Percentiles rank a stretch among this genome's conserved stretches.
Evolutionary conservation across 1,140 invertebrate species (phyloP).

Genomic region (Scylla paramamosain): DNA sequence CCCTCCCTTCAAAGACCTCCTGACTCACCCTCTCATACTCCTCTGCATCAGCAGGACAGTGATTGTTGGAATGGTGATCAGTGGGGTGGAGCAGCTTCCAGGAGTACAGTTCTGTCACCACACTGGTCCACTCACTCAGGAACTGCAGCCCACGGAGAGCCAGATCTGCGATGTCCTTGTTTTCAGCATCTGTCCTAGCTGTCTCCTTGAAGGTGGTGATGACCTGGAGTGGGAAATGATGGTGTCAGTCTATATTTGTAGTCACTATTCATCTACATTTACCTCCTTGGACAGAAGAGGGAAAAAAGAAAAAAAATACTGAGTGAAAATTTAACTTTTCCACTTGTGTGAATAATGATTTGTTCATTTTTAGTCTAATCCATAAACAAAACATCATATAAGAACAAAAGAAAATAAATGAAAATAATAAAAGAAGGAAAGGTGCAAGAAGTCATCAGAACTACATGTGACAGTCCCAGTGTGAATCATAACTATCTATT

Average conservation of each 20-base stretch:
- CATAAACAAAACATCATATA: too few relatives aligned
- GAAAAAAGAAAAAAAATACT: too few relatives aligned
- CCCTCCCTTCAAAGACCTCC: too few relatives aligned
- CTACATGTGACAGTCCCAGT: too few relatives aligned
- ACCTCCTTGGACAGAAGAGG: slow-evolving; percentile 24
- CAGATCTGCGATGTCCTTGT: slow-evolving; percentile 94
- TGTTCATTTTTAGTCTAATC: too few relatives aligned
- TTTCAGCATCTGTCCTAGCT: slow-evolving; percentile 92
- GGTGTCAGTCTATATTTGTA: not conserved
- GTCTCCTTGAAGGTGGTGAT: slow-evolving; percentile 97
- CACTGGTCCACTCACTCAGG: slow-evolving; percentile 97
- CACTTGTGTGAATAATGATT: too few relatives aligned
- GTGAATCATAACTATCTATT: too few relatives aligned
- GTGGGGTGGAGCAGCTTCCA: slow-evolving; percentile 99
- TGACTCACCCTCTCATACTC: slow-evolving; percentile 95
- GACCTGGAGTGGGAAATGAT: slow-evolving; percentile 78
- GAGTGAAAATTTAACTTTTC: too few relatives aligned
- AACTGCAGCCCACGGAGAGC: slow-evolving; percentile 95
- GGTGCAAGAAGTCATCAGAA: too few relatives aligned
- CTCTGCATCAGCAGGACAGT: slow-evolving; percentile 98
- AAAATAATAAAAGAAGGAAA: too few relatives aligned
- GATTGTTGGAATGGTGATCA: slow-evolving; percentile 97
- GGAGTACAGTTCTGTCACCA: slow-evolving; percentile 98
- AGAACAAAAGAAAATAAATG: too few relatives aligned
- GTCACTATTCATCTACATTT: not conserved